A percentile compares a stretch with the other conserved stretches of the same genome.
Conservation (phyloP, 2,888 invertebrate species). For the Zelleria hepariella region DNA sequence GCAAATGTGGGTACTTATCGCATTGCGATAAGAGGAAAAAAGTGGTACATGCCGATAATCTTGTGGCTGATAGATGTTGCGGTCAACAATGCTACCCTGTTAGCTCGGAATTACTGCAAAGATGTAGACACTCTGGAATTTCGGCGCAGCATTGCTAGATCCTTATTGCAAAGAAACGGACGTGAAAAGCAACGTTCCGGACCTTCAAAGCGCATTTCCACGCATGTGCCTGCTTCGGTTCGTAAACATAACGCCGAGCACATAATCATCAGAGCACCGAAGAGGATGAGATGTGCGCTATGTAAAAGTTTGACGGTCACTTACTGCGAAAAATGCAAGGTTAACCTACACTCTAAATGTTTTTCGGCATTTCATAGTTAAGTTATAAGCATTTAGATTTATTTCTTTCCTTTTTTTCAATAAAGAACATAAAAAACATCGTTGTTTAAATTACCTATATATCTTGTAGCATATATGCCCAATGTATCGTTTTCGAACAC, state of each 20-base stretch:
- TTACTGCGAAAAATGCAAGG: neutral
- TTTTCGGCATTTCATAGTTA: too few relatives aligned
- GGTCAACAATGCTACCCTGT: slow-evolving; percentile 13
- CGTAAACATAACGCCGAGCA: slow-evolving; percentile 11
- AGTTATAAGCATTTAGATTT: too few relatives aligned
- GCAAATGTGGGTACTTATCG: slow-evolving; percentile 13
- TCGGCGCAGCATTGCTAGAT: slow-evolving; percentile 4
- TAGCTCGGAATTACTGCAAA: slow-evolving; percentile 6
- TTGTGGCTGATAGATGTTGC: slow-evolving; percentile 15
- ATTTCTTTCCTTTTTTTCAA: neutral
- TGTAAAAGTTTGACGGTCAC: too few relatives aligned
- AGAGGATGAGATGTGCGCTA: neutral
- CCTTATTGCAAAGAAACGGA: neutral
- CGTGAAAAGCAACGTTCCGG: neutral
- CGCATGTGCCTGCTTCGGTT: slow-evolving; percentile 1
- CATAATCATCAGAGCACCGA: neutral
- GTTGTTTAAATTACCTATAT: neutral
- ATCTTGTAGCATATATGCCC: neutral
- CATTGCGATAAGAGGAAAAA: slow-evolving; percentile 15
- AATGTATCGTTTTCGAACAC: neutral
- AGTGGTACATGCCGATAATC: slow-evolving; percentile 14
- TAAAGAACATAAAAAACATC: too few relatives aligned
- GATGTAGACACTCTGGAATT: slow-evolving; percentile 12
- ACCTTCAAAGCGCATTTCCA: neutral
- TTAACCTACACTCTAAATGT: too few relatives aligned